Conservation (phyloP, 1,140 invertebrate species). For the Temnothorax nylanderi region DNA sequence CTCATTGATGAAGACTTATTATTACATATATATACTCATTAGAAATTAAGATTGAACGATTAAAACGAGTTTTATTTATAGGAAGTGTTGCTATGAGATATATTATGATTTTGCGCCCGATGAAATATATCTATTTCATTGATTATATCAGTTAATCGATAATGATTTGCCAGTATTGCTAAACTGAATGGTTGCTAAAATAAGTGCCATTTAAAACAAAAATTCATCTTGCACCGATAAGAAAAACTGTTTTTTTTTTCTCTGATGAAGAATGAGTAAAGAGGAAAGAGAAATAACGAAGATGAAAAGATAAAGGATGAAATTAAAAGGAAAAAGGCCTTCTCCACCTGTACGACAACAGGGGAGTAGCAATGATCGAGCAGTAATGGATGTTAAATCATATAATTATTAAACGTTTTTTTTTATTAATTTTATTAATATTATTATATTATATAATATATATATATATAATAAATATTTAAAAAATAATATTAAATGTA, state of each 20-base stretch:
- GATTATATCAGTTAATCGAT: slow-evolving; percentile 56
- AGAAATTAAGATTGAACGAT: background rate
- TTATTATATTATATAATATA: too few relatives aligned
- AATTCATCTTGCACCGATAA: background rate
- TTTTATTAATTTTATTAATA: too few relatives aligned
- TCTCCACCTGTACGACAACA: slow-evolving; percentile 70
- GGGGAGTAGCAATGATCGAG: slow-evolving; percentile 78
- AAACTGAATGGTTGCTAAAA: slow-evolving; percentile 33
- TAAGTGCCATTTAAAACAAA: slow-evolving; percentile 51
- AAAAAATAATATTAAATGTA: too few relatives aligned
- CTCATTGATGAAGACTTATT: background rate
- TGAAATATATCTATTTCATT: slow-evolving; percentile 20
- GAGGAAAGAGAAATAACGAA: background rate
- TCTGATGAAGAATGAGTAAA: background rate
- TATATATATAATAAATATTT: too few relatives aligned
- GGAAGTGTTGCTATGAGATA: background rate
- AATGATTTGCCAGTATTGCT: slow-evolving; percentile 1
- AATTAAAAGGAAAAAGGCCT: background rate
- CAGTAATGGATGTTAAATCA: too few relatives aligned
- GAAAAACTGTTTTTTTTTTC: slow-evolving; percentile 4
- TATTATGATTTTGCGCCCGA: background rate
- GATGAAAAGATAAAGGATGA: background rate
- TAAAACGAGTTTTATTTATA: slow-evolving; percentile 14
- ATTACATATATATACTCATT: background rate
- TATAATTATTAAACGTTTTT: too few relatives aligned